phyloP scores from a whole-genome alignment of 2,797 vertebrate genomes.

The Gallinago solitaria region DNA sequence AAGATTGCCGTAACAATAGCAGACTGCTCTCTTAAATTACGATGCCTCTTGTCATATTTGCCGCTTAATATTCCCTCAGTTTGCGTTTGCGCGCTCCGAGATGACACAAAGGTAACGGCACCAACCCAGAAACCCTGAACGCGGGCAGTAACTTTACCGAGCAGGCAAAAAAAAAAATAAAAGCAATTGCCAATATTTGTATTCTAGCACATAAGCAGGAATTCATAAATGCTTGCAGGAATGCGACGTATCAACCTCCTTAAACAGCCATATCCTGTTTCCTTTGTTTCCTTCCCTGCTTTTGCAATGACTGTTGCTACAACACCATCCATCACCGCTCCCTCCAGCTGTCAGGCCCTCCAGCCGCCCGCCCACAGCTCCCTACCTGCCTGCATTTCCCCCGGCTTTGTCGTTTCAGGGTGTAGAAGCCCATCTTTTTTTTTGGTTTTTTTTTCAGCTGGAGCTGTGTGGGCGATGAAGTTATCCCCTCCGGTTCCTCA shows the following conservation, averaged over 20 bases:
- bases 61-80: background rate
- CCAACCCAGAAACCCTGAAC: background rate
- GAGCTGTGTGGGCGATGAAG: background rate
- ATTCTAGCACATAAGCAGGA: background rate
- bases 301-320: conserved; percentile 50
- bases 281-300: conserved; percentile 56
- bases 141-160: background rate
- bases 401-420: background rate
- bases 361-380: background rate
- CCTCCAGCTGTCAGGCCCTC: conserved; percentile 7
- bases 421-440: background rate
- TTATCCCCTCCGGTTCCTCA: background rate
- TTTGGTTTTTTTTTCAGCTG: background rate
- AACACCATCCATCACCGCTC: conserved; percentile 33
- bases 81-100: background rate
- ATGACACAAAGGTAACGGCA: background rate
- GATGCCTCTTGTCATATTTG: background rate
- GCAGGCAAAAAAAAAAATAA: background rate
- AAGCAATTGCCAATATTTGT: background rate
- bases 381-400: background rate
- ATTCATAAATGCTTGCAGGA: conserved; percentile 29
- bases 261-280: conserved; percentile 44
- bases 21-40: background rate
- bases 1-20: background rate
- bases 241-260: conserved; percentile 18